Percentiles rank a stretch among this genome's conserved stretches.
Conservation (phyloP, 2,113 vertebrate species). For the Haemorhous mexicanus region DNA sequence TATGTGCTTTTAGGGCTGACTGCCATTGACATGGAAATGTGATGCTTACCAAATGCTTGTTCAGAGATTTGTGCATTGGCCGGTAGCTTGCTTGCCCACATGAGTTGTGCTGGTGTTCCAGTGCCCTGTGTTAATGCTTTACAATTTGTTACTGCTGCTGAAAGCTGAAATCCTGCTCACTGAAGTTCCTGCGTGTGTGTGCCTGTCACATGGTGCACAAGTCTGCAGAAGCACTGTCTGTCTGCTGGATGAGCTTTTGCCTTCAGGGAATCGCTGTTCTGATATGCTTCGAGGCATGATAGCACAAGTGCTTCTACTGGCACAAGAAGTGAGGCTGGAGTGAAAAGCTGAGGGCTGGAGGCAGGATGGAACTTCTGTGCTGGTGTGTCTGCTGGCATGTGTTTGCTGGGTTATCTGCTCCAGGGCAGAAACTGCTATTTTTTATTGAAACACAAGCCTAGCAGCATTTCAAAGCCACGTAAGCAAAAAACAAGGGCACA, state of each 20-base stretch:
- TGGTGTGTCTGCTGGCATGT: neutral
- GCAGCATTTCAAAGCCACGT: neutral
- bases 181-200: neutral
- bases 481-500: neutral
- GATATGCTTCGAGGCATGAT: neutral
- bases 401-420: neutral
- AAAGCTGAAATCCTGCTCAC: neutral
- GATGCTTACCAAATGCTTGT: neutral
- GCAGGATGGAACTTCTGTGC: neutral
- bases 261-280: neutral
- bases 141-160: neutral
- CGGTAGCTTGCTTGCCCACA: neutral
- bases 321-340: neutral
- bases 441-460: neutral
- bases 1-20: neutral
- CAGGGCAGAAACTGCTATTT: neutral
- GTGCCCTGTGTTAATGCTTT: neutral
- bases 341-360: neutral
- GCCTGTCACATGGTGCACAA: neutral
- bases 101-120: neutral
- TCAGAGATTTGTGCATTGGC: neutral
- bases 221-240: neutral
- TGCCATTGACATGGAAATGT: neutral
- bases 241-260: neutral
- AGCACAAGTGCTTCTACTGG: neutral